These are phyloP conservation scores for Florisuga fusca DNA, from an alignment of 2,797 vertebrate species.

Conservation along the genomic window DNA sequence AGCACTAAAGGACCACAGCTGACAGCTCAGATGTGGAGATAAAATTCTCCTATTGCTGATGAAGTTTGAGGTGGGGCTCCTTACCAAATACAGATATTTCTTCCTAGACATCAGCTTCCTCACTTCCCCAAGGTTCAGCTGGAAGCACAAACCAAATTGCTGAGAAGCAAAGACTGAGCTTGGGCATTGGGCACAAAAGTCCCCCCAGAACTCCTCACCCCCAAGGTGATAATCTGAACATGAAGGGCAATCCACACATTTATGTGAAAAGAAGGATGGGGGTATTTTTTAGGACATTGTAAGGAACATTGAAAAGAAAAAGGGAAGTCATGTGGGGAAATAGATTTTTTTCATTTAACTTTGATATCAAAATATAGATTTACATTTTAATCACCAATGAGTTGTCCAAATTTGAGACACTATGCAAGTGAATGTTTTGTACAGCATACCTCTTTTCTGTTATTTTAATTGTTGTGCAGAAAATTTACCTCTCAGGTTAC, in stretches of 20 bases:
- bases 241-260: not conserved
- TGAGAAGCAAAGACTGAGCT: not conserved
- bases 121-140: not conserved
- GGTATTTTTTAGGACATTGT: not conserved
- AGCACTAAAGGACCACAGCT: not conserved
- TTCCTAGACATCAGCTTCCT: not conserved
- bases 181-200: not conserved
- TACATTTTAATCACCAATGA: not conserved
- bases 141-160: not conserved
- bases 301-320: not conserved
- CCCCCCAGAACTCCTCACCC: not conserved
- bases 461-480: not conserved
- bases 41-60: not conserved
- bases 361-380: not conserved
- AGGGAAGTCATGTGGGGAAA: not conserved
- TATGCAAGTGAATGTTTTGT: not conserved
- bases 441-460: not conserved
- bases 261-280: not conserved
- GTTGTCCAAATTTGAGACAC: not conserved
- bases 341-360: not conserved
- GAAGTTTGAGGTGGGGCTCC: not conserved
- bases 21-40: not conserved
- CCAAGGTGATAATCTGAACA: not conserved
- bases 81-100: not conserved
- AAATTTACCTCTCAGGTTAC: not conserved